Evolutionary conservation across 2,797 vertebrate genomes (phyloP).

Genomic region (Danio choprae): DNA sequence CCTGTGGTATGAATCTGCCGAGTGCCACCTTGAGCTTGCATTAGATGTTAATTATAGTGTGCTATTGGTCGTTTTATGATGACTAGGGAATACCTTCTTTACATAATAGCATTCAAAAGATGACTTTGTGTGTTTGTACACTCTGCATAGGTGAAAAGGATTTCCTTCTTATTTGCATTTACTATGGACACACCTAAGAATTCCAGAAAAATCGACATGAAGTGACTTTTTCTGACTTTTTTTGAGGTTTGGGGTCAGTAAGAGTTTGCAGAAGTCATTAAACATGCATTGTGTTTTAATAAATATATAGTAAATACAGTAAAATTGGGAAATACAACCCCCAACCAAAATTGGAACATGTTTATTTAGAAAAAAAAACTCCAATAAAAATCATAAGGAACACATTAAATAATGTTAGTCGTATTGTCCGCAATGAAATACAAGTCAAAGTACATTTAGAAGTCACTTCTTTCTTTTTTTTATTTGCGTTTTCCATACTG

Average conservation of each 20-base stretch:
- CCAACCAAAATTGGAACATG: too few relatives aligned
- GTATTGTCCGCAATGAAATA: too few relatives aligned
- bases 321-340: not conserved
- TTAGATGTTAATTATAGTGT: not conserved
- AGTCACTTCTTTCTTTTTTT: too few relatives aligned
- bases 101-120: not conserved
- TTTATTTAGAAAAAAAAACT: too few relatives aligned
- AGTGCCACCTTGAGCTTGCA: not conserved
- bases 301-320: not conserved
- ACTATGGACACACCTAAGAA: not conserved
- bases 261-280: not conserved
- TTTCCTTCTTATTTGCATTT: conserved; percentile 33
- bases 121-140: not conserved
- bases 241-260: not conserved
- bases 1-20: not conserved
- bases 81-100: conserved; percentile 16
- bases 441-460: too few relatives aligned
- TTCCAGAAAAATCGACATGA: not conserved
- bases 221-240: not conserved
- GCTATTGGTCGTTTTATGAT: not conserved
- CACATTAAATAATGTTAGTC: too few relatives aligned
- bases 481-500: too few relatives aligned
- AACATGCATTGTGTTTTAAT: not conserved
- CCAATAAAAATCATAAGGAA: too few relatives aligned
- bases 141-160: conserved; percentile 16